Evolutionary conservation across 2,888 invertebrate species (phyloP).

Genomic region (Polylopha cassiicola): DNA sequence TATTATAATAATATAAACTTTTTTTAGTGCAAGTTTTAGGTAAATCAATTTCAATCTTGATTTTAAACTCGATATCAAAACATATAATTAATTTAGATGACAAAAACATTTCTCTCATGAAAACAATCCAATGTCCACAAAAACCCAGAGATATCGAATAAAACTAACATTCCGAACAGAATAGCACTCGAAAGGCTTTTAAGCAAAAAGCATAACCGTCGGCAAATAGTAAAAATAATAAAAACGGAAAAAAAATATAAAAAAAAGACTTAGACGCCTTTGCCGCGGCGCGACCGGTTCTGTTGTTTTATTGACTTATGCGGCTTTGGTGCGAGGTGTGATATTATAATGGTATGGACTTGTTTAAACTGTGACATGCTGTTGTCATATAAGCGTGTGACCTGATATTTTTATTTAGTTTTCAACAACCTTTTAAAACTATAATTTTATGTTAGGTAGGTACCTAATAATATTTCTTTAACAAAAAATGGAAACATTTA

Average conservation of each 20-base stretch:
- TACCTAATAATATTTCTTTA: too few relatives aligned
- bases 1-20: too few relatives aligned
- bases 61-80: conserved; percentile 9
- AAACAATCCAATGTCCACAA: conserved; percentile 3
- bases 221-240: conserved; percentile 24
- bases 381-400: too few relatives aligned
- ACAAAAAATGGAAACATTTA: too few relatives aligned
- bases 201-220: conserved; percentile 23
- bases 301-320: conserved; percentile 25
- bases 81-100: conserved; percentile 15
- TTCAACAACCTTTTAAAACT: too few relatives aligned
- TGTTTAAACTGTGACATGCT: too few relatives aligned
- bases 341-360: conserved; percentile 15
- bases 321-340: conserved; percentile 19
- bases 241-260: conserved; percentile 19
- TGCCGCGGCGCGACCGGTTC: conserved; percentile 20
- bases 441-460: too few relatives aligned
- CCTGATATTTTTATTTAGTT: too few relatives aligned
- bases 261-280: conserved; percentile 25
- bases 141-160: conserved; percentile 16
- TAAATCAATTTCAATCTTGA: conserved; percentile 1
- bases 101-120: too few relatives aligned
- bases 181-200: conserved; percentile 24
- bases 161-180: conserved; percentile 15
- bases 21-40: background rate